Evolutionary conservation across 2,888 invertebrate genomes (phyloP).

Genomic region (Spisula subtruncata): DNA sequence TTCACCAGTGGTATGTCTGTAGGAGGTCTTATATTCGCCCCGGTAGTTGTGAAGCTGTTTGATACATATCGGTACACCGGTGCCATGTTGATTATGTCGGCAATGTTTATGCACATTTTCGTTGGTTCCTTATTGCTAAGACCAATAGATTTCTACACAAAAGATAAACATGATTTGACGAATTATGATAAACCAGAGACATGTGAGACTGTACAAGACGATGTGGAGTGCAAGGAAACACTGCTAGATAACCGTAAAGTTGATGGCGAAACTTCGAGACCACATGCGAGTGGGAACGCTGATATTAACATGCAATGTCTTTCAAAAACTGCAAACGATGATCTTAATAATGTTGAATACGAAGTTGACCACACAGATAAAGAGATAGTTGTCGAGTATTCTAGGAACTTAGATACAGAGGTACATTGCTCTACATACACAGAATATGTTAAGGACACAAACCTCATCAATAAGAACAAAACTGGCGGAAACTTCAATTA

Average conservation of each 20-base stretch:
- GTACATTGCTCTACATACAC: background rate
- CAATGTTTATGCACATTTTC: slow-evolving; percentile 33
- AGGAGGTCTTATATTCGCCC: slow-evolving; percentile 61
- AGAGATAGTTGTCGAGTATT: too few relatives aligned
- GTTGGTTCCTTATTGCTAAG: slow-evolving; percentile 46
- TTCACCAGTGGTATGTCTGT: slow-evolving; percentile 41
- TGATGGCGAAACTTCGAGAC: background rate
- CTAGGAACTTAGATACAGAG: too few relatives aligned
- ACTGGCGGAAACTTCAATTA: background rate
- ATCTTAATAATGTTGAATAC: background rate
- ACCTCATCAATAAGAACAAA: background rate
- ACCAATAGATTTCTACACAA: slow-evolving; percentile 40
- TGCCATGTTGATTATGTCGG: slow-evolving; percentile 52
- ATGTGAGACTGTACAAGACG: background rate
- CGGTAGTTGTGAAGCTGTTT: slow-evolving; percentile 48
- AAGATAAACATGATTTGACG: background rate
- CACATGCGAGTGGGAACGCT: background rate
- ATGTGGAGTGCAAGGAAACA: too few relatives aligned
- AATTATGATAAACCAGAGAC: background rate
- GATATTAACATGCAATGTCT: background rate
- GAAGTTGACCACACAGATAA: too few relatives aligned
- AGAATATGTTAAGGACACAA: background rate
- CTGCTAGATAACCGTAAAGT: background rate
- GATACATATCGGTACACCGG: slow-evolving; percentile 53
- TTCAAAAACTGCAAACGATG: background rate